phyloP scores from a whole-genome alignment of 2,113 vertebrate species.

The Shinisaurus crocodilurus region DNA sequence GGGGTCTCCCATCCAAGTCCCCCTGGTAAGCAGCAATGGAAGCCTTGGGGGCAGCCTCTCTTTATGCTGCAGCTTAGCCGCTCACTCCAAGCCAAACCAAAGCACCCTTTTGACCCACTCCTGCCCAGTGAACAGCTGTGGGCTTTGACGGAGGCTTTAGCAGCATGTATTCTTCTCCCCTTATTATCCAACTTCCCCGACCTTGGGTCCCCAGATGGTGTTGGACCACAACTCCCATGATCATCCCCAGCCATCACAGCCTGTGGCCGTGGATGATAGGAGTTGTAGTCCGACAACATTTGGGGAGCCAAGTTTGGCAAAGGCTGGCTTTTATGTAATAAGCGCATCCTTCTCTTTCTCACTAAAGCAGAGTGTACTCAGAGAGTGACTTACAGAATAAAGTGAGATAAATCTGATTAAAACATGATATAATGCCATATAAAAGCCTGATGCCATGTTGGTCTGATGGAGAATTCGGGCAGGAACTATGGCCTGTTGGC shows the following conservation, averaged over 20 bases:
- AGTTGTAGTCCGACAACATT: not conserved
- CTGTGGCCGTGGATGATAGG: not conserved
- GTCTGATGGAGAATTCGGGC: too few species aligned
- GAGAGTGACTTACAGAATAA: not conserved
- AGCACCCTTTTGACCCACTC: not conserved
- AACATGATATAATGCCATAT: not conserved
- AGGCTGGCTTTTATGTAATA: not conserved
- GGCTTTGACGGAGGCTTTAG: not conserved
- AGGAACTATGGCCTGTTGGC: too few species aligned
- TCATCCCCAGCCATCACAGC: not conserved
- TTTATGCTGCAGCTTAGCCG: not conserved
- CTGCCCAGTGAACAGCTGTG: too few species aligned
- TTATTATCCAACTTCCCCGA: not conserved
- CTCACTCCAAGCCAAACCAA: not conserved
- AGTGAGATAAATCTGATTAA: not conserved
- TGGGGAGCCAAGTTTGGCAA: not conserved
- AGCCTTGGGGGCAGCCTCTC: not conserved
- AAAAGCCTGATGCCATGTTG: too few species aligned
- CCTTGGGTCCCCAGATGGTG: not conserved
- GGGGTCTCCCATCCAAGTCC: too few species aligned
- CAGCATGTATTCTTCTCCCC: not conserved
- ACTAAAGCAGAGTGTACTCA: not conserved
- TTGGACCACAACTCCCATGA: not conserved
- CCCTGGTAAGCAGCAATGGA: not conserved
- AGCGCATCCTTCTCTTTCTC: not conserved